Percentiles rank a stretch among this genome's conserved stretches.
These are phyloP conservation scores for Silurus meridionalis DNA, from an alignment of 2,113 vertebrate species.

Conservation along the genomic window DNA sequence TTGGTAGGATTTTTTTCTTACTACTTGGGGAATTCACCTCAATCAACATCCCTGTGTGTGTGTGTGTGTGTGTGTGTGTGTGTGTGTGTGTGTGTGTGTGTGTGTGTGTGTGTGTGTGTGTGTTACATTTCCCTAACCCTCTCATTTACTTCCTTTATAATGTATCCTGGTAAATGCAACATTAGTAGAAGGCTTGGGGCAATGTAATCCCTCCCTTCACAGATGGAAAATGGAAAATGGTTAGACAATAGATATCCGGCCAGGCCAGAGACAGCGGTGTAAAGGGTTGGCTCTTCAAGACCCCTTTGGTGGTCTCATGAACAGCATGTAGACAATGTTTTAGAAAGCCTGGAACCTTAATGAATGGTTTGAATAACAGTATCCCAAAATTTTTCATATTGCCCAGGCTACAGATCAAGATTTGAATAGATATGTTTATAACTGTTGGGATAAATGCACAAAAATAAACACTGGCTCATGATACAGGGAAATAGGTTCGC, in stretches of 20 bases:
- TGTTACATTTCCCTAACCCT: background rate
- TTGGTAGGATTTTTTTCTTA: slow-evolving; percentile 75
- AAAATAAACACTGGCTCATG: background rate
- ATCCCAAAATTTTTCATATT: slow-evolving; percentile 43
- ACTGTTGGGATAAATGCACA: background rate
- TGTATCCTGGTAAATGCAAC: slow-evolving; percentile 42
- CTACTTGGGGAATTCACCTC: background rate
- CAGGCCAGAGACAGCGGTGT: slow-evolving; percentile 15
- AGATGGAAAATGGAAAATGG: slow-evolving; percentile 22
- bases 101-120: background rate
- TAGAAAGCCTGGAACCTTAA: slow-evolving; percentile 53
- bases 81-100: background rate
- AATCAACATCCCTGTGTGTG: background rate
- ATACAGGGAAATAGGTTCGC: slow-evolving; percentile 9
- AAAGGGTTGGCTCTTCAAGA: slow-evolving; percentile 24
- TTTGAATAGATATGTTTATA: slow-evolving; percentile 44
- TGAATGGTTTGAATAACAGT: slow-evolving; percentile 65
- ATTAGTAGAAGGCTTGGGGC: slow-evolving; percentile 46
- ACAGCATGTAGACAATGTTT: slow-evolving; percentile 44
- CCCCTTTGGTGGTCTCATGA: slow-evolving; percentile 36
- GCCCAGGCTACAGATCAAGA: slow-evolving; percentile 41
- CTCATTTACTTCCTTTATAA: slow-evolving; percentile 36
- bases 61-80: background rate
- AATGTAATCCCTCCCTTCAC: slow-evolving; percentile 24
- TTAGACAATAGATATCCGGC: slow-evolving; percentile 40